A percentile compares a stretch with the other conserved stretches of the same genome.
These are phyloP conservation scores for Drosophila erecta DNA, from an alignment of 1,140 invertebrate genomes.

Conservation along the genomic window DNA sequence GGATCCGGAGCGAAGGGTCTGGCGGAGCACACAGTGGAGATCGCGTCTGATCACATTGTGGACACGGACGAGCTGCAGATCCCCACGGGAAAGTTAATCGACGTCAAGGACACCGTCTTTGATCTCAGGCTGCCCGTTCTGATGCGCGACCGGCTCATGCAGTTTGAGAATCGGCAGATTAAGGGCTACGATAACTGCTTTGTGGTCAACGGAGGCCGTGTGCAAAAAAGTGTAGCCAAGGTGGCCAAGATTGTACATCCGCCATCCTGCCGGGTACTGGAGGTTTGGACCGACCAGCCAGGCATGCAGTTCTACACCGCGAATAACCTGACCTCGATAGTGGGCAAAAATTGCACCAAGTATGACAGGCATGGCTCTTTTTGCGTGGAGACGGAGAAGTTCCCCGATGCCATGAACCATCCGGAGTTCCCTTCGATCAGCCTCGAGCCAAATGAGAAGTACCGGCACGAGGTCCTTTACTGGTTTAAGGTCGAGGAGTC, in stretches of 20 bases:
- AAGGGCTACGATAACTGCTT: slow-evolving; percentile 92
- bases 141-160: slow-evolving; percentile 85
- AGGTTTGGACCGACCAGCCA: slow-evolving; percentile 93
- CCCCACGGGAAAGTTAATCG: slow-evolving; percentile 90
- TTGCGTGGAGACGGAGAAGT: slow-evolving; percentile 96
- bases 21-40: slow-evolving; percentile 89
- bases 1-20: slow-evolving; percentile 86
- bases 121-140: slow-evolving; percentile 89
- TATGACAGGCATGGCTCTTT: slow-evolving; percentile 89
- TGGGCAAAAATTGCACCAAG: slow-evolving; percentile 63
- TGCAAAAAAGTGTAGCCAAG: slow-evolving; percentile 17
- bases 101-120: slow-evolving; percentile 88
- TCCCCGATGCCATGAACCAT: slow-evolving; percentile 95
- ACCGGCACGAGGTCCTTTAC: slow-evolving; percentile 87
- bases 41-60: slow-evolving; percentile 91
- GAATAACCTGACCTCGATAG: slow-evolving; percentile 87
- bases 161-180: slow-evolving; percentile 63
- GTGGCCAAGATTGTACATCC: slow-evolving; percentile 88
- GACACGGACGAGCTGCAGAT: slow-evolving; percentile 90
- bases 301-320: slow-evolving; percentile 96
- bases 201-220: slow-evolving; percentile 85
- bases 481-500: slow-evolving; percentile 86
- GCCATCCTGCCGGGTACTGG: slow-evolving; percentile 89
- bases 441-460: slow-evolving; percentile 89
- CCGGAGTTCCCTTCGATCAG: slow-evolving; percentile 54